Conservation (phyloP, 1,140 invertebrate genomes). For the Eufriesea mexicana region DNA sequence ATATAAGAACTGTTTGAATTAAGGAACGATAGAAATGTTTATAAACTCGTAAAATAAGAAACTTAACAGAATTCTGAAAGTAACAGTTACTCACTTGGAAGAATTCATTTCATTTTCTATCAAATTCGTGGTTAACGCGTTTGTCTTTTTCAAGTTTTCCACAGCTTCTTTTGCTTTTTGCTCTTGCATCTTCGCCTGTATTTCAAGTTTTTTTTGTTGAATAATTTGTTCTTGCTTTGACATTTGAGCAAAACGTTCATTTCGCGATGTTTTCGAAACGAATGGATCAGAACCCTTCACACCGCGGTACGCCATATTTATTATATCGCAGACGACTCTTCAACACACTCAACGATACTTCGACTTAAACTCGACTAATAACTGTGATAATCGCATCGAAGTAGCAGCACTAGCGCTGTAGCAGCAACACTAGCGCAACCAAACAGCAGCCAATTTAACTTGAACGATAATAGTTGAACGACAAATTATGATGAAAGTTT, state of each 20-base stretch:
- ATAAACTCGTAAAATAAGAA: not conserved
- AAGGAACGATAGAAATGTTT: not conserved
- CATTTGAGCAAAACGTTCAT: slow-evolving; percentile 89
- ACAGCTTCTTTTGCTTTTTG: slow-evolving; percentile 84
- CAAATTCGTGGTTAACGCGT: slow-evolving; percentile 64
- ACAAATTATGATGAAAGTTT: not conserved
- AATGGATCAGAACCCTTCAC: slow-evolving; percentile 82
- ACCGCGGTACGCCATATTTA: slow-evolving; percentile 81
- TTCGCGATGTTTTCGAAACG: slow-evolving; percentile 84
- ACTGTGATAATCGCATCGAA: not conserved
- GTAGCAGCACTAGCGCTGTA: not conserved
- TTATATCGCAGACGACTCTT: slow-evolving; percentile 39
- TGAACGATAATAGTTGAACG: not conserved
- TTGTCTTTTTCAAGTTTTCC: slow-evolving; percentile 81
- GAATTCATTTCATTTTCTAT: slow-evolving; percentile 67
- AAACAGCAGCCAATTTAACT: not conserved
- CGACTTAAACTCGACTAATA: not conserved
- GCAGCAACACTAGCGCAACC: not conserved
- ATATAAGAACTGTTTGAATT: not conserved
- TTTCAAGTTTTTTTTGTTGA: slow-evolving; percentile 90
- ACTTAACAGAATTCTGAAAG: not conserved
- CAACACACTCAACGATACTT: not conserved
- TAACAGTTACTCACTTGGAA: slow-evolving; percentile 69
- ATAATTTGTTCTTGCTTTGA: slow-evolving; percentile 91
- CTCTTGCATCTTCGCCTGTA: slow-evolving; percentile 86